Percentiles rank a stretch among this genome's conserved stretches.
These are phyloP conservation scores for Pelusios castaneus DNA, from an alignment of 2,113 vertebrate genomes.

Conservation along the genomic window DNA sequence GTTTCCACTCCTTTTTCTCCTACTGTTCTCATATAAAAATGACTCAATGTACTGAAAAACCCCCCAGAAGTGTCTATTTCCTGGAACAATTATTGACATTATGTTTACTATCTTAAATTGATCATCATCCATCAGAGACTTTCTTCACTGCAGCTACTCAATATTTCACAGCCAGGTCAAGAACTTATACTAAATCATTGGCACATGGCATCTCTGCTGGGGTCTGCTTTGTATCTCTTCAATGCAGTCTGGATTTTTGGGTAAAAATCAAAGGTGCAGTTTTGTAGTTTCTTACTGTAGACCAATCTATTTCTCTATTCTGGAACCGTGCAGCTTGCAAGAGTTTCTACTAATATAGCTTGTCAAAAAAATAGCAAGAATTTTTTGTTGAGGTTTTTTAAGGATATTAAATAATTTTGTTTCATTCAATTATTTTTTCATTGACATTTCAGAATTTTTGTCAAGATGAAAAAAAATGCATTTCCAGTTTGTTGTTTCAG, in stretches of 20 bases:
- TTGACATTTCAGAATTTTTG: background rate
- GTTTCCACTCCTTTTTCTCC: constrained; percentile 31
- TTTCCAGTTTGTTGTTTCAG: background rate
- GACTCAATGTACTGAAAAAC: background rate
- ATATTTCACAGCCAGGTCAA: constrained; percentile 16
- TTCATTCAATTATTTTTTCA: background rate
- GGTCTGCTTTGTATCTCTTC: constrained; percentile 9
- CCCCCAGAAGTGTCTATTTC: background rate
- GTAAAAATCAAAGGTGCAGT: background rate
- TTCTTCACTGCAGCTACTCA: constrained; percentile 38
- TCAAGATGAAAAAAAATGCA: background rate
- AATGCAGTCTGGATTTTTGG: constrained; percentile 22
- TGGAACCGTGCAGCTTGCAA: background rate
- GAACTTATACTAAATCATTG: background rate
- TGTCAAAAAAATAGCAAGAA: background rate
- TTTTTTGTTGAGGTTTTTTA: background rate
- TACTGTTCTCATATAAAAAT: constrained; percentile 56
- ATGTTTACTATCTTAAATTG: constrained; percentile 61
- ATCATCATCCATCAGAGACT: constrained; percentile 41
- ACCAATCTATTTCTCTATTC: background rate
- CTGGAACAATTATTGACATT: constrained; percentile 58
- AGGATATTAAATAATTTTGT: background rate
- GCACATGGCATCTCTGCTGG: accelerated
- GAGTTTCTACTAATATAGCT: background rate
- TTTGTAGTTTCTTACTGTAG: background rate